A percentile compares a stretch with the other conserved stretches of the same genome.
Conservation (phyloP, 2,113 vertebrate species). For the Mus pahari region DNA sequence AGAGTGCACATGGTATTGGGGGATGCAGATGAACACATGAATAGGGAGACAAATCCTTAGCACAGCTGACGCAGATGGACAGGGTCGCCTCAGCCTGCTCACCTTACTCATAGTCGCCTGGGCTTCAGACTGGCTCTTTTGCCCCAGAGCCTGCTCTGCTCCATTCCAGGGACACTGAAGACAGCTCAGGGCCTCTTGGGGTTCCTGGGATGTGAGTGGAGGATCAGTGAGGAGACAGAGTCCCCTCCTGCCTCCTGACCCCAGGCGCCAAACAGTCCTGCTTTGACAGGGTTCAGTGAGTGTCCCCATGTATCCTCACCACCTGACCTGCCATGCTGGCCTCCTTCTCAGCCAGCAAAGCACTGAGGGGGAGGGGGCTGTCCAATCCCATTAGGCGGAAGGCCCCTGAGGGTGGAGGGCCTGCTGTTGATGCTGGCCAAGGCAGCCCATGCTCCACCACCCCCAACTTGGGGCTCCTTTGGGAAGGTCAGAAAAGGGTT, state of each 20-base stretch:
- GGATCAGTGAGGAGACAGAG: not conserved
- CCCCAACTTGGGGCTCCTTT: constrained; percentile 18
- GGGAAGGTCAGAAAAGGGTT: constrained; percentile 52
- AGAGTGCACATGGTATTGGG: not conserved
- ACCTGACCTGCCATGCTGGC: not conserved
- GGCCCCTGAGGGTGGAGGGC: constrained; percentile 53
- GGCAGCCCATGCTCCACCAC: not conserved
- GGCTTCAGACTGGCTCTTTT: not conserved
- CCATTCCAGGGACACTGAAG: not conserved
- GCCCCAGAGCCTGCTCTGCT: not conserved
- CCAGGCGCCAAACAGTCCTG: not conserved
- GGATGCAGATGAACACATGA: not conserved
- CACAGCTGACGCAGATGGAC: not conserved
- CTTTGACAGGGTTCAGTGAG: constrained; percentile 22
- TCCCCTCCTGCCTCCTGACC: not conserved
- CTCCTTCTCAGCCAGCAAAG: not conserved
- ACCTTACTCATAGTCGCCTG: not conserved
- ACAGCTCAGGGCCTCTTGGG: not conserved
- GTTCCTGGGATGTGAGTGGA: not conserved
- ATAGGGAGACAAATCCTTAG: not conserved
- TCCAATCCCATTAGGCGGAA: constrained; percentile 71
- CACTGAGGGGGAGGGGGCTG: constrained; percentile 59
- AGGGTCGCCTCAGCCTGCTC: not conserved
- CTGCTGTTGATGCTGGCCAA: not conserved
- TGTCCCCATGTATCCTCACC: not conserved